Percentiles rank a stretch among this genome's conserved stretches.
phyloP scores from a whole-genome alignment of 2,113 vertebrate genomes.

The Syngnathus floridae region DNA sequence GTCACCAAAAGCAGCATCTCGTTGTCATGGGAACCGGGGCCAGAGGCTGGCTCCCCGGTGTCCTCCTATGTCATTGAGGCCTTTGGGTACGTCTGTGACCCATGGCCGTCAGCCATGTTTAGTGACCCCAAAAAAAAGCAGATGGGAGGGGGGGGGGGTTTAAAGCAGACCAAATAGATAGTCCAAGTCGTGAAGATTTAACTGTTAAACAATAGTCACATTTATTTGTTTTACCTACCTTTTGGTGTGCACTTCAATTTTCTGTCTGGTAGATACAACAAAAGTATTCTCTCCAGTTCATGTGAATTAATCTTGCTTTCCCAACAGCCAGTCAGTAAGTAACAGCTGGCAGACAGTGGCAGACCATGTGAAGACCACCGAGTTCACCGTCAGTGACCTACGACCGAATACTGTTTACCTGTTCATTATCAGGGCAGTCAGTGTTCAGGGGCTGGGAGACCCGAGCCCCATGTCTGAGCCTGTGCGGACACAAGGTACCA shows the following conservation, averaged over 20 bases:
- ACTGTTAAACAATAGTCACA: constrained; percentile 4
- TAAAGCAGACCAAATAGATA: not conserved
- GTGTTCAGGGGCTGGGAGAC: constrained; percentile 85
- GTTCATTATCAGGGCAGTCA: constrained; percentile 91
- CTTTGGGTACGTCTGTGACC: constrained; percentile 82
- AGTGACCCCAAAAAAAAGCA: constrained; percentile 52
- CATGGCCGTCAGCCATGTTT: constrained; percentile 38
- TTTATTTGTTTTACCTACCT: not conserved
- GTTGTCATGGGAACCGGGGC: constrained; percentile 87
- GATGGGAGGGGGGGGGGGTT: constrained; percentile 42
- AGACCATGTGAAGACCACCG: constrained; percentile 82
- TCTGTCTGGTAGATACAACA: not conserved
- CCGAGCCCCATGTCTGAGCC: constrained; percentile 91
- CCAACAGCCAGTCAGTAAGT: constrained; percentile 85
- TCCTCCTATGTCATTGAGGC: constrained; percentile 91
- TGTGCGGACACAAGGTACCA: constrained; percentile 89
- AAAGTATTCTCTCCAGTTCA: constrained; percentile 1
- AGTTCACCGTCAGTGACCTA: constrained; percentile 79
- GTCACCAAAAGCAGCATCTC: constrained; percentile 93
- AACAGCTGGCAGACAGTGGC: constrained; percentile 94
- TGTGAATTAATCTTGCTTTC: constrained; percentile 8
- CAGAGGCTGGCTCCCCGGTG: constrained; percentile 78
- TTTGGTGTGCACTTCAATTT: not conserved
- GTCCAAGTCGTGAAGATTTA: not conserved
- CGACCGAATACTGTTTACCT: constrained; percentile 92